Conservation (phyloP, 2,888 invertebrate genomes). For the Petrophora chlorosata region DNA sequence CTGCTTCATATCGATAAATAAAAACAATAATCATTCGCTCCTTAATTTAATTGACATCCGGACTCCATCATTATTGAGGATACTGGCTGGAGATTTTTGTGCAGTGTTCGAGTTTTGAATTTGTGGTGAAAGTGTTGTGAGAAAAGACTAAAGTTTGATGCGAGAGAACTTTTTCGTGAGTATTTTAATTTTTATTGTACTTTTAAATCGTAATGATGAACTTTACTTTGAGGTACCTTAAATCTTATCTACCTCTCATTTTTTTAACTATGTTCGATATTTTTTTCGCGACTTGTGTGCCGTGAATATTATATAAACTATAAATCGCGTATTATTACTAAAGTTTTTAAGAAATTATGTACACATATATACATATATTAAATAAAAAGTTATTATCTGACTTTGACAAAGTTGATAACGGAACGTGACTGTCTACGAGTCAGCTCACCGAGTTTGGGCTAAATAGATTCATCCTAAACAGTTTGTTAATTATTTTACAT, state of each 20-base stretch:
- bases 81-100: slow-evolving; percentile 23
- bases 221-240: background rate
- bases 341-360: too few relatives aligned
- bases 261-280: background rate
- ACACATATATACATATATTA: too few relatives aligned
- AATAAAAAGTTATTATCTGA: too few relatives aligned
- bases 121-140: slow-evolving; percentile 43
- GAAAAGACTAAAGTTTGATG: slow-evolving; percentile 44
- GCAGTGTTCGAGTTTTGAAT: slow-evolving; percentile 34
- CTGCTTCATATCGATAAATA: slow-evolving; percentile 22
- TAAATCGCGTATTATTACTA: too few relatives aligned
- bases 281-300: background rate
- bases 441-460: too few relatives aligned
- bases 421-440: too few relatives aligned
- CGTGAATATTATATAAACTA: too few relatives aligned
- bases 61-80: slow-evolving; percentile 33
- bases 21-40: slow-evolving; percentile 17
- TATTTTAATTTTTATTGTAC: slow-evolving; percentile 28
- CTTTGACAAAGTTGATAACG: too few relatives aligned
- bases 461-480: too few relatives aligned
- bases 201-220: background rate
- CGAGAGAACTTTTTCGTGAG: slow-evolving; percentile 50
- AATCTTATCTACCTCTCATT: background rate
- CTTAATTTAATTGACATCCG: slow-evolving; percentile 11
- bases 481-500: too few relatives aligned